Evolutionary conservation across 2,888 invertebrate genomes (phyloP), one percentile per base, ranked within the genome.

Genomic region (Nephrotoma flavescens): DNA sequence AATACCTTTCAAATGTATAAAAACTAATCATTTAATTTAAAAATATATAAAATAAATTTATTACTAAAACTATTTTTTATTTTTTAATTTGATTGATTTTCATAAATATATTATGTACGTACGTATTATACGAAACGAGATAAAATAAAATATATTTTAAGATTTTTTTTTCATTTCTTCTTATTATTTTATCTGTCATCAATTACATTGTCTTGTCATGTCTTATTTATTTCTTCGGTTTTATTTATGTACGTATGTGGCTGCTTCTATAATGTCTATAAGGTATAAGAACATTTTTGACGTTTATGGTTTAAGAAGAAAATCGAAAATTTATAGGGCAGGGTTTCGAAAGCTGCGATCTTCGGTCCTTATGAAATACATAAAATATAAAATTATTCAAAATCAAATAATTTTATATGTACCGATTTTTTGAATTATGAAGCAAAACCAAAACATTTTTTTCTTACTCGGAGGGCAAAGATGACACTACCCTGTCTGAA

Each of bases 161-260:
- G 71, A 71, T 71, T 71, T 71, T 31, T 71, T 71, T 7, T 71
- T 71, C n/a, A 31, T 71, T 71, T 71, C 71, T 71, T 71, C 71
- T 71, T 71, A 71, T 71, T 71, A 71, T 71, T 71, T 71, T 71
- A 71, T 71, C 71, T 71, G 71, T 71, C 71, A 84, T 84, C 42
- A 84, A 84, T 84, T 42, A 84, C 84, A 84, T 84, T 84, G 84
- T 84, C 84, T 84, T 84, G 84, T 42, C 84, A 42, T 84, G 84
- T 84, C 84, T 84, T 84, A 71, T 71, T 71, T 71, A 71, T 71
- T 71, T 31, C 71, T 31, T 71, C 71, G 71, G 31, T 71, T 71
- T 71, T 71, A 31, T 71, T 19, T 71, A 12, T 47, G 12, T 71
- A 71, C 31, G 71, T 71, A 71, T 71, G 71, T 71, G 31, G 71